Evolutionary conservation across 2,113 vertebrate species (phyloP), one percentile per base, ranked within the genome.

Genomic region (Marcusenius ussheri): DNA sequence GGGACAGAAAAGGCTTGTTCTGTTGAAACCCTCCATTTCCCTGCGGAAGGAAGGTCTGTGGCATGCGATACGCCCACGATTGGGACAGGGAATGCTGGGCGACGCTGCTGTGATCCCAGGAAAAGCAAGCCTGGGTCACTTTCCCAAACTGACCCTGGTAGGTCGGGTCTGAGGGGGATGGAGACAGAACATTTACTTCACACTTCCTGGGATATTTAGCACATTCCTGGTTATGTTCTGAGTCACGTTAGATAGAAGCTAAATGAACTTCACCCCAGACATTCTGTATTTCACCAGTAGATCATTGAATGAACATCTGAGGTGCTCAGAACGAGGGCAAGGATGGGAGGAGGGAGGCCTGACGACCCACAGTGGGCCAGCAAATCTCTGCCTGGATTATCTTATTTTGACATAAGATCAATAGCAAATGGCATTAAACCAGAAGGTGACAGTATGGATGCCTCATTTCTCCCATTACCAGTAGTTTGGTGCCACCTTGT

Each of bases 1-100:
- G 97, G 94, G 96, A 95, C 94, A 96, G 96, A 95, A 97, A 97
- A 93, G 97, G 95, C 95, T 98, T 98, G 93, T 96, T 96, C 89
- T 97, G 95, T 94, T 96, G 97, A 92, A 96, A 98, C 94, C 97
- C 96, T 91, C 96, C 95, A 92, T 96, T 97, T 94, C 97, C 97
- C 96, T 97, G 98, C 95, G 98, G 98, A 95, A 99, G 94, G 95
- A 97, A 99, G 94, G 96, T 96, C 93, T 98, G 97, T 92, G 98
- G 98, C 96, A 99, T 96, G 94, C 96, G 96, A 94, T 97, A 99
- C 94, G 97, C 96, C 98, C 98, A 99, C 92, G 98, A 96, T 93
- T 97, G 97, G 92, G 97, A 95, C 91, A 98, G 94, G 91, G 97
- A 94, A 93, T 96, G 99, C 93, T 97, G 97, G 83, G 96, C 95